Conservation (phyloP, 2,888 invertebrate species). For the Drosophila monieri region DNA sequence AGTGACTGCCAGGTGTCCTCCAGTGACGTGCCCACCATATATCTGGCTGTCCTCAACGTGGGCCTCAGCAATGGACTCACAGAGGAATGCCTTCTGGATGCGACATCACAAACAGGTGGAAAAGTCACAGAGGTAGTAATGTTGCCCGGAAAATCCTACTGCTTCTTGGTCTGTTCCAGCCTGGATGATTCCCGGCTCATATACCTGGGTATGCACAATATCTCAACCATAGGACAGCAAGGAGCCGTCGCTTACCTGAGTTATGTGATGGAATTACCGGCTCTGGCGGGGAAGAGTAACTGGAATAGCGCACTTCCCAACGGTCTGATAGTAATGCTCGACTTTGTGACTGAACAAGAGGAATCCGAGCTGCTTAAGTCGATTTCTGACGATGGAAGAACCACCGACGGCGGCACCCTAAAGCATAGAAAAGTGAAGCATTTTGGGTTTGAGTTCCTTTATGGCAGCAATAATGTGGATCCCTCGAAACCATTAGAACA, state of each 20-base stretch:
- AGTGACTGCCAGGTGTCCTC: conserved; percentile 83
- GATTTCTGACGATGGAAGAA: conserved; percentile 85
- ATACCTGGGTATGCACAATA: conserved; percentile 87
- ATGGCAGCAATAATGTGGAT: conserved; percentile 94
- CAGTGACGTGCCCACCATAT: conserved; percentile 80
- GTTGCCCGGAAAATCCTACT: conserved; percentile 92
- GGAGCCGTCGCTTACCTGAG: conserved; percentile 87
- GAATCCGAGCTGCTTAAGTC: conserved; percentile 87
- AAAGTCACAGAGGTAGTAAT: conserved; percentile 87
- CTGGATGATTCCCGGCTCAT: conserved; percentile 85
- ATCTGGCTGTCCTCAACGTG: conserved; percentile 90
- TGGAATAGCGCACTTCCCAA: conserved; percentile 85
- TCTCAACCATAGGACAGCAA: conserved; percentile 85
- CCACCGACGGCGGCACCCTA: conserved; percentile 82
- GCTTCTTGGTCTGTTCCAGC: conserved; percentile 88
- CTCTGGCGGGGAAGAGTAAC: conserved; percentile 49
- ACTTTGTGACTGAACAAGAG: conserved; percentile 90
- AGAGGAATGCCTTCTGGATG: conserved; percentile 86
- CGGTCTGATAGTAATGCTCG: conserved; percentile 88
- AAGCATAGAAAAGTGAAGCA: conserved; percentile 95
- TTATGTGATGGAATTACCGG: conserved; percentile 69
- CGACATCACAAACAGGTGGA: conserved; percentile 86
- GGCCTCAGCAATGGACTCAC: conserved; percentile 92
- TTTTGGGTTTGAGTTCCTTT: conserved; percentile 96
- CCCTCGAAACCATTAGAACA: conserved; percentile 87